phyloP scores from a whole-genome alignment of 64 coral and sea anemone species.

The Trachythela sp. region DNA sequence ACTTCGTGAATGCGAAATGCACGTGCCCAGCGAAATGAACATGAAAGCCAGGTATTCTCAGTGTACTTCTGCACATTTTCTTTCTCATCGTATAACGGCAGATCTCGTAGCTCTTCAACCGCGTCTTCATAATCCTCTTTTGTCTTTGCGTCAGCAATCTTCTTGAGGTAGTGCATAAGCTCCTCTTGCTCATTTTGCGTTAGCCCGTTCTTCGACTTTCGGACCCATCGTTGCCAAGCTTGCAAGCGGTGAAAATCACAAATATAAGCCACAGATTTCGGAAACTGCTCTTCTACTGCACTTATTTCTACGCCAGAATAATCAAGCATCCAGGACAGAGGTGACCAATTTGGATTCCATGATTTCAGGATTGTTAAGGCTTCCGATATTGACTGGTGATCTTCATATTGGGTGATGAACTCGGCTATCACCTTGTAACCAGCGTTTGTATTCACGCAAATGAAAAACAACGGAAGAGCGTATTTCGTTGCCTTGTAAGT shows the following conservation, averaged over 20 bases:
- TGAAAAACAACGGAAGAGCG: conserved; percentile 26
- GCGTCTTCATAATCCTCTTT: conserved; percentile 22
- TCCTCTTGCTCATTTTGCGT: too few relatives aligned
- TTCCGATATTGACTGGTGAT: conserved; percentile 15
- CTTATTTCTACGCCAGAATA: not conserved
- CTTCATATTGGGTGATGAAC: conserved; percentile 29
- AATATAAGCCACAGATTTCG: not conserved
- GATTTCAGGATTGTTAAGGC: conserved; percentile 24
- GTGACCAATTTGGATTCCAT: conserved; percentile 37
- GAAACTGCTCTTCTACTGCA: conserved; percentile 13
- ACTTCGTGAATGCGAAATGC: conserved; percentile 40
- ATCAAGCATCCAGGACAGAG: conserved; percentile 33
- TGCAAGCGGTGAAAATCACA: conserved; percentile 29
- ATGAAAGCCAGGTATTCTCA: conserved; percentile 45
- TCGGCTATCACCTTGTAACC: conserved; percentile 35
- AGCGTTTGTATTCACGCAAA: conserved; percentile 17
- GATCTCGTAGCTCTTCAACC: not conserved
- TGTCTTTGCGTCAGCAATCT: conserved; percentile 1
- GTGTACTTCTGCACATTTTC: not conserved
- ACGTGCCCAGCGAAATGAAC: conserved; percentile 25
- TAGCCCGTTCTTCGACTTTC: not conserved
- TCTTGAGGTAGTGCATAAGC: not conserved
- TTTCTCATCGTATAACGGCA: conserved; percentile 17
- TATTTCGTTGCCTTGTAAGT: conserved; percentile 33
- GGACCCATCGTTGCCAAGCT: conserved; percentile 1